Conservation (phyloP, 1,140 invertebrate species). For the Ericerus pela region DNA sequence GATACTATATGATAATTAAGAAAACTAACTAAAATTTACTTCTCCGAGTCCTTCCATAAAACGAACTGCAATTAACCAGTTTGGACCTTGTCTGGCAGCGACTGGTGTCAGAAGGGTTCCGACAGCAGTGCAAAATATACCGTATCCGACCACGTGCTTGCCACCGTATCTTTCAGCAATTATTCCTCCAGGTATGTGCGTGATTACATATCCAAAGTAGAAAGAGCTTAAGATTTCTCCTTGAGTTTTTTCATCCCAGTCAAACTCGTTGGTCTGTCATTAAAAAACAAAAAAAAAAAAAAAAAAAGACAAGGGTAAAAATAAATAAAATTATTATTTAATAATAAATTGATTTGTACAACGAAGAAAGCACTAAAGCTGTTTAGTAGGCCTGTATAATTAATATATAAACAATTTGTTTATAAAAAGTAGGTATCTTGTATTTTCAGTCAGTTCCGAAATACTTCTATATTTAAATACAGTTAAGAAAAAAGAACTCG, state of each 20-base stretch:
- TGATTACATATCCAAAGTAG: slow-evolving; percentile 45
- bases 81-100: slow-evolving; percentile 26
- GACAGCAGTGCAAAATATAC: slow-evolving; percentile 35
- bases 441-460: no score
- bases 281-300: not conserved
- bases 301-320: not conserved
- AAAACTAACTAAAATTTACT: slow-evolving; percentile 36
- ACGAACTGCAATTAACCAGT: slow-evolving; percentile 33
- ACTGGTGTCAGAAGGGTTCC: slow-evolving; percentile 32
- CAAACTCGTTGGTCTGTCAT: slow-evolving; percentile 33
- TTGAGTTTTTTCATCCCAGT: slow-evolving; percentile 47
- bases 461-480: no score
- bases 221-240: slow-evolving; percentile 40
- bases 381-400: not conserved
- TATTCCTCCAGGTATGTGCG: slow-evolving; percentile 44
- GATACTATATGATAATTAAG: no score
- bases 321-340: not conserved
- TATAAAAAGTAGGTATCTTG: no score
- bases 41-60: slow-evolving; percentile 41
- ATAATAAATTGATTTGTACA: not conserved
- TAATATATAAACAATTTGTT: no score
- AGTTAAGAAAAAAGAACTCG: no score
- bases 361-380: not conserved
- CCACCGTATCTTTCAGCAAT: slow-evolving; percentile 41
- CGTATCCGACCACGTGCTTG: slow-evolving; percentile 36